These are phyloP conservation scores for Onychostoma macrolepis DNA, from an alignment of 2,113 vertebrate genomes.

Conservation along the genomic window DNA sequence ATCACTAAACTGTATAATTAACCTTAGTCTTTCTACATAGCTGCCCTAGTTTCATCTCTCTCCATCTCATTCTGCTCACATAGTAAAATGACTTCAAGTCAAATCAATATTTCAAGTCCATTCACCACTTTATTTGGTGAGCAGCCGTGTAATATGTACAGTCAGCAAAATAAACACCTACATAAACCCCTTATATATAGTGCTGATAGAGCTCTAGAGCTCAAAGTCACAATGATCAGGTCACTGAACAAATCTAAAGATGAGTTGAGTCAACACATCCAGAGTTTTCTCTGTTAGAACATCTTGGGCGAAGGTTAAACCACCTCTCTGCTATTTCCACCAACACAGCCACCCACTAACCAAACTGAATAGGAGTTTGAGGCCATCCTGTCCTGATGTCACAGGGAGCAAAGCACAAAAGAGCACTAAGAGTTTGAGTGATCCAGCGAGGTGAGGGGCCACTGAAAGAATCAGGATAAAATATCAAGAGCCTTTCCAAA, in stretches of 20 bases:
- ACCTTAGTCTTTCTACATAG: not conserved
- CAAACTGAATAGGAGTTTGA: constrained; percentile 3
- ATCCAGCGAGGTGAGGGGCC: not conserved
- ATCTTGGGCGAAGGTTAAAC: constrained; percentile 32
- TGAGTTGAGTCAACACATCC: constrained; percentile 12
- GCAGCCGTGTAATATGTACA: not conserved
- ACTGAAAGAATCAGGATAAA: constrained; percentile 8
- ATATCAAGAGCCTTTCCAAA: not conserved
- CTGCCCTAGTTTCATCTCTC: not conserved
- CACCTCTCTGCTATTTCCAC: constrained; percentile 31
- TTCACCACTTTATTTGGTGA: not conserved
- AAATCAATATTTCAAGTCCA: not conserved
- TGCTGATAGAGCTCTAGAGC: not conserved
- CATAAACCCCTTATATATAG: not conserved
- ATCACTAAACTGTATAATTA: not conserved
- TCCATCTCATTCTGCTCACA: not conserved
- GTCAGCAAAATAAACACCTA: constrained; percentile 31
- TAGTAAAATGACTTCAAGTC: not conserved
- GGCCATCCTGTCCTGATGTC: not conserved
- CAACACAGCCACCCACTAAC: constrained; percentile 34
- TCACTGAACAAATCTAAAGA: constrained; percentile 12
- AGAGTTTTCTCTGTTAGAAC: constrained; percentile 9
- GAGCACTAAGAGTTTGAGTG: constrained; percentile 21
- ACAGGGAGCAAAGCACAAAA: constrained; percentile 18
- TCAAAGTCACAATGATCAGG: not conserved